Evolutionary conservation across 2,888 invertebrate species (phyloP), one percentile per base, ranked within the genome.

Genomic region (Pristionchus entomophagus): DNA sequence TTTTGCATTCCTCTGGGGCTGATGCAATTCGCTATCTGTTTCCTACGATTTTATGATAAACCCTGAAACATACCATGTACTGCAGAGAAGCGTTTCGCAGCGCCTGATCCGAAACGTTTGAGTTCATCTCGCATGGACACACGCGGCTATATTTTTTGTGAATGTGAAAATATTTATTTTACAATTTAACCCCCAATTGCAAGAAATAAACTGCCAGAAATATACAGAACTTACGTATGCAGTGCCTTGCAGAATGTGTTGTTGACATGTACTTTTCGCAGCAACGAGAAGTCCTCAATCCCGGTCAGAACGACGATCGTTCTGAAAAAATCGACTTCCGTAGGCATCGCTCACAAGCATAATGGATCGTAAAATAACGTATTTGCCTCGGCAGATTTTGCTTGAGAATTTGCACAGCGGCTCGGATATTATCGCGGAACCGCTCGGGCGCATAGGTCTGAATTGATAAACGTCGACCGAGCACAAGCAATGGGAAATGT

Each of bases 201-300:
- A n/a, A n/a, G n/a, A n/a, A n/a, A n/a, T n/a, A n/a, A n/a, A n/a
- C n/a, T n/a, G 6, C 14, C 51, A 22, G 19, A 3, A 69, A 69
- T 22, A 22, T 3, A 12, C 4, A 0, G 38, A 3, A 73, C 73
- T 17, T 12, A 35, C 62, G 29, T 17, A 41, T 91, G 91, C 22
- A 91, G 88, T 0, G 87, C 90, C 29, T 91, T 89, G 85, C 91
- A 91, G 89, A 91, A 90, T 51, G 88, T 88, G 73, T 89, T 88
- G 56, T 88, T 87, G 38, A 88, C 84, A 86, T 91, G 91, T 84
- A 91, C 89, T 29, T 87, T 78, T 22, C 91, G 86, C 53, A 91
- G 86, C 90, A 91, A 89, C 49, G 88, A 78, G 89, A 91, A 90
- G 83, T 91, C 90, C 69, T 91, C 88, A 91, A 91, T 91, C 73